phyloP scores from a whole-genome alignment of 37 sponge, comb jelly and placozoan genomes.

The Theonella swinhoei region DNA sequence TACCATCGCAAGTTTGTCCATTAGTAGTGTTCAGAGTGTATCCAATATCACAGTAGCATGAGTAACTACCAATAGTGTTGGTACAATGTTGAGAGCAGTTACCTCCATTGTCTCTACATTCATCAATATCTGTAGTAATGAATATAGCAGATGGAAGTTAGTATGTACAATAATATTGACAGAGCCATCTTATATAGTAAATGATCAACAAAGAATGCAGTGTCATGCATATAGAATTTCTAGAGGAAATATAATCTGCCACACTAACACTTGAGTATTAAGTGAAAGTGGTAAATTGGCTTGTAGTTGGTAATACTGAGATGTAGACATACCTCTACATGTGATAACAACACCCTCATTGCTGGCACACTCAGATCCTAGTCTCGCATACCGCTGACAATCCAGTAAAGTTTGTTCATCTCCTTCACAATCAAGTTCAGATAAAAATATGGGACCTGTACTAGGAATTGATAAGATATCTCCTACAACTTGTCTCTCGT shows the following conservation, averaged over 20 bases:
- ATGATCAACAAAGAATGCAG: too few relatives aligned
- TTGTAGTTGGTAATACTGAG: not conserved
- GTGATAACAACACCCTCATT: slow-evolving; percentile 62
- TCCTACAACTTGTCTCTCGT: too few relatives aligned
- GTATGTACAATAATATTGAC: too few relatives aligned
- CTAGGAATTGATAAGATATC: slow-evolving; percentile 19
- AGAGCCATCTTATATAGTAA: too few relatives aligned
- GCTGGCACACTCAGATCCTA: slow-evolving; percentile 50
- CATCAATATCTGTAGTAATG: slow-evolving; percentile 43
- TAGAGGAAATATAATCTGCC: too few relatives aligned
- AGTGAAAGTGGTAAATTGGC: too few relatives aligned
- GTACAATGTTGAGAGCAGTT: slow-evolving; percentile 6
- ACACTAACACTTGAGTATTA: not conserved
- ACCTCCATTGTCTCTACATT: slow-evolving; percentile 3
- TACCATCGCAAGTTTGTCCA: not conserved
- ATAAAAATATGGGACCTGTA: slow-evolving; percentile 39
- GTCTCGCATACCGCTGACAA: not conserved
- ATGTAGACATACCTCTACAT: slow-evolving; percentile 25
- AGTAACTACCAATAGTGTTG: slow-evolving; percentile 39
- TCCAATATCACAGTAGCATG: slow-evolving; percentile 41
- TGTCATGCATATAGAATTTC: too few relatives aligned
- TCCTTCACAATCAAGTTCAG: slow-evolving; percentile 6
- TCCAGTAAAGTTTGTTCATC: slow-evolving; percentile 9
- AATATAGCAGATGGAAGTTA: too few relatives aligned
- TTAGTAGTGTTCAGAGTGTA: slow-evolving; percentile 25